Percentiles rank a stretch among this genome's conserved stretches.
phyloP scores from a whole-genome alignment of 2,888 invertebrate species.

The Lapara coniferarum region DNA sequence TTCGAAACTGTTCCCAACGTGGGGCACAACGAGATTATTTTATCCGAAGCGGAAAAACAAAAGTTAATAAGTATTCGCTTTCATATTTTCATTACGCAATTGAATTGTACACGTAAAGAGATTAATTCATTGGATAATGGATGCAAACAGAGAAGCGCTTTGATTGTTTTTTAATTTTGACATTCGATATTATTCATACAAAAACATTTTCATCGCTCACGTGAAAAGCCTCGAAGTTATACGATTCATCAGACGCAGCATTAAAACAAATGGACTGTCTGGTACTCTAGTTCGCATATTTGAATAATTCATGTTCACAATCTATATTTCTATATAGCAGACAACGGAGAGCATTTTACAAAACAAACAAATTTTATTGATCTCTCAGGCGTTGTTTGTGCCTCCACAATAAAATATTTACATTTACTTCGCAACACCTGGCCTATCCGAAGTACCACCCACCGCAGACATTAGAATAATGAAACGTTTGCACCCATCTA shows the following conservation, averaged over 20 bases:
- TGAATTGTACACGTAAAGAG: slow-evolving; percentile 16
- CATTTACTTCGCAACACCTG: slow-evolving; percentile 80
- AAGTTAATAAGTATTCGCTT: slow-evolving; percentile 23
- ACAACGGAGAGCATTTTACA: slow-evolving; percentile 79
- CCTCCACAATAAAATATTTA: slow-evolving; percentile 82
- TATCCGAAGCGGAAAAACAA: slow-evolving; percentile 6
- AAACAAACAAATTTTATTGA: slow-evolving; percentile 84
- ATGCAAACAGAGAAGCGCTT: background rate
- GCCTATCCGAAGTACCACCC: slow-evolving; percentile 62
- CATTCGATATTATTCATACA: slow-evolving; percentile 33
- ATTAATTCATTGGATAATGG: slow-evolving; percentile 29
- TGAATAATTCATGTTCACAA: slow-evolving; percentile 82
- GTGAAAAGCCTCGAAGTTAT: slow-evolving; percentile 49
- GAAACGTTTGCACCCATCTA: slow-evolving; percentile 67
- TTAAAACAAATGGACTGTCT: slow-evolving; percentile 75
- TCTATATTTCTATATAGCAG: slow-evolving; percentile 82
- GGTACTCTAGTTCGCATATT: slow-evolving; percentile 68
- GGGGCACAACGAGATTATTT: slow-evolving; percentile 24
- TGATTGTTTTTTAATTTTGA: slow-evolving; percentile 23
- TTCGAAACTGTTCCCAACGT: slow-evolving; percentile 23
- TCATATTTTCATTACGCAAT: slow-evolving; percentile 30
- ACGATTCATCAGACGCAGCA: slow-evolving; percentile 71
- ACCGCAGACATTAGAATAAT: slow-evolving; percentile 77
- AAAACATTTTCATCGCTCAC: slow-evolving; percentile 30
- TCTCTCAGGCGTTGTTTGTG: slow-evolving; percentile 81